These are phyloP conservation scores for Gephyroberyx darwinii DNA, from an alignment of 2,797 vertebrate genomes.

Conservation along the genomic window DNA sequence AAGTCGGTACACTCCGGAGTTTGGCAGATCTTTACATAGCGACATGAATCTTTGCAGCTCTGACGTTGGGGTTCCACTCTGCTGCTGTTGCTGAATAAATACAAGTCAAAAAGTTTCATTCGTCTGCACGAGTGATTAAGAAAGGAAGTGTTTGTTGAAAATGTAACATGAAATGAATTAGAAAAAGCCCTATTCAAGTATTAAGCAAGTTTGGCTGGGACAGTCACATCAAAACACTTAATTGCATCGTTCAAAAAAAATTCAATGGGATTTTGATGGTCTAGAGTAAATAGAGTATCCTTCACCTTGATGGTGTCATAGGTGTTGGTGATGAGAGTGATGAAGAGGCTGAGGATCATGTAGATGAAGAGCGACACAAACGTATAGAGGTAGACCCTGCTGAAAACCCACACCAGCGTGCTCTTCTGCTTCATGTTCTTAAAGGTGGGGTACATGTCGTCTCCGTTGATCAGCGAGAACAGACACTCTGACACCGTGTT, in stretches of 20 bases:
- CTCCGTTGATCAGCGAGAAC: constrained; percentile 94
- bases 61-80: constrained; percentile 85
- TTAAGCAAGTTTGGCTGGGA: not conserved
- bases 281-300: not conserved
- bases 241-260: no score
- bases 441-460: constrained; percentile 96
- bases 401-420: constrained; percentile 91
- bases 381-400: constrained; percentile 88
- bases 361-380: constrained; percentile 84
- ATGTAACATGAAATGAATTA: no score
- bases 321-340: constrained; percentile 90
- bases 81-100: constrained; percentile 86
- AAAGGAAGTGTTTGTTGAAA: no score
- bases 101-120: not conserved
- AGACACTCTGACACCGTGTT: constrained; percentile 94
- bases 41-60: constrained; percentile 88
- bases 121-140: not conserved
- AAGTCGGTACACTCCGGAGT: constrained; percentile 88
- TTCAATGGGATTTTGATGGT: no score
- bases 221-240: no score
- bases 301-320: constrained; percentile 96
- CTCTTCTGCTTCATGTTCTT: constrained; percentile 89
- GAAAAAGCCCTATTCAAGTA: not conserved
- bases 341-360: constrained; percentile 84
- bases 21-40: constrained; percentile 89